Evolutionary conservation across 2,888 invertebrate genomes (phyloP), one percentile per base, ranked within the genome.

Genomic region (Drosophila siamana): DNA sequence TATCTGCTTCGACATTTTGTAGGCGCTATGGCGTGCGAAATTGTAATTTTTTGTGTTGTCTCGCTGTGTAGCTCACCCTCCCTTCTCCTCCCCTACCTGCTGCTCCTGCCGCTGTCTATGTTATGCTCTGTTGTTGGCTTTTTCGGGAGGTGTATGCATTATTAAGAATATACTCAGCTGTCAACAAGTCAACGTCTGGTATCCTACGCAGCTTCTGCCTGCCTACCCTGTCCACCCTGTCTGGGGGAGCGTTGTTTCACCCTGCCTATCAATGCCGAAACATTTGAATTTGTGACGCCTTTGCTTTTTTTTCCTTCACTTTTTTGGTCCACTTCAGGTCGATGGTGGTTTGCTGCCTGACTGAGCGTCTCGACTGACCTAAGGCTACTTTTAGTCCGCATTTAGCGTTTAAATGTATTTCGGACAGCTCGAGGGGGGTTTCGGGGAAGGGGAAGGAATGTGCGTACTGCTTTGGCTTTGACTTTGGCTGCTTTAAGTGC

Each of bases 121-220:
- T 44, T 41, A 30, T 51, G 55, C 46, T 63, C 38, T 55, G 55
- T 67, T 71, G 71, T 80, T 73, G 33, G 1, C 33, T 60, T 66
- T 55, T 33, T 33, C 5, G 33, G 33, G 43, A 7, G 61, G 55
- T 54, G 60, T 82, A 83, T 88, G 88, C 86, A 83, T 86, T 83
- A 83, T 83, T 83, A 84, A 83, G 86, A 80, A 88, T 86, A 88
- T 67, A 86, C 84, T 88, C 84, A 80, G 78, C 86, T 88, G 88
- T 88, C 83, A 88, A 88, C 83, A 74, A 83, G 86, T 74, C 84
- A 80, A 50, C 68, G 83, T 82, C 86, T 80, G 88, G 54, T 69
- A 64, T 54, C 62, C 70, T 60, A 60, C 48, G 48, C 61, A 50
- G 36, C 54, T 50, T 47, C 48, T 28, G 59, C 40, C 33, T 41